Base-by-base conservation (phyloP, 2,888 invertebrate species). In the Cephus nigrinus region DNA sequence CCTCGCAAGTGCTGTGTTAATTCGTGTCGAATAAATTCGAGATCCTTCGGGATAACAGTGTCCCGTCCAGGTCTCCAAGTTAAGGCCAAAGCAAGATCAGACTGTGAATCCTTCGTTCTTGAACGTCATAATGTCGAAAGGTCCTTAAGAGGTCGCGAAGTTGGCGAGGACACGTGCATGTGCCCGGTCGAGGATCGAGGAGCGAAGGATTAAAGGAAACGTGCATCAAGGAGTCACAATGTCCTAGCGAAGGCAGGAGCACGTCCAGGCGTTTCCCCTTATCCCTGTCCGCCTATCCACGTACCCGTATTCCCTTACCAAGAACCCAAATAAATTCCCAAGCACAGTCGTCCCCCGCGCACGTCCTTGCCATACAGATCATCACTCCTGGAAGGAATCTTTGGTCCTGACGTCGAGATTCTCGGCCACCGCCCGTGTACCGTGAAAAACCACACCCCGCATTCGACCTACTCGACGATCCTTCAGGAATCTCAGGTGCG, bases 221-320 rank as follows among this genome's bases (percentile, higher is more conserved):
- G 80, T 78, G 36, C 76, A 71, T 71, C 55, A 79, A 82, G 80
- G 80, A 82, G 81, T 82, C 82, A 89, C 87, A 85, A 90, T 90
- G 90, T 90, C 89, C 89, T 89, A 90, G 90, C 90, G 88, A 89
- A 90, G 89, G 89, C 86, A 86, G 85, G 80, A 87, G 72, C 82
- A 80, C 82, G 84, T 84, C 81, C 84, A 87, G 87, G 85, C 84
- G 86, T 86, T 55, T 84, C 86, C 88, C 87, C 82, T 86, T 81
- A 84, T 85, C 87, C 85, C 82, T 81, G 80, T 86, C 89, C 86
- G 35, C 74, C 71, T 32, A 71, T 71, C 31, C 32, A 71, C 31
- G 4, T 9, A 71, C 71, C 71, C 71, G 71, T 31, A 31, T 15
- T 74, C 79, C 73, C 78, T 84, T 78, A 83, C 81, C 31, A 12